Base-by-base conservation (phyloP, 2,113 vertebrate genomes). In the Bos indicus region DNA sequence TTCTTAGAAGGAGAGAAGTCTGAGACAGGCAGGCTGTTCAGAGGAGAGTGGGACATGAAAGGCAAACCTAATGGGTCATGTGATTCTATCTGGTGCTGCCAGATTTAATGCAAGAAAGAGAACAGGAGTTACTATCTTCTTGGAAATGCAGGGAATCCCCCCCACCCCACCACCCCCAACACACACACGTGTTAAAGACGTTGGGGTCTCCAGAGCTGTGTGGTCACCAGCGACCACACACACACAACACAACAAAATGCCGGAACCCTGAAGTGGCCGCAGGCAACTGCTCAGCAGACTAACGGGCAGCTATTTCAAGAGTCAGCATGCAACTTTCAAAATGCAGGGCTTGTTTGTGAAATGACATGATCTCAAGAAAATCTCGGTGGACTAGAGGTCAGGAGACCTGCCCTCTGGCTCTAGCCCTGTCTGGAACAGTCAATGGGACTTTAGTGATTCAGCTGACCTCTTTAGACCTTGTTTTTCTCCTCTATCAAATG, bases 401-500 rank as follows among this genome's bases (percentile, higher is more conserved):
- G 82, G 93, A 95, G 51, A 60, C 43, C 91, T 83, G 36, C 14
- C 51, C 26, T 30, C 46, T 6, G 15, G 13, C 74, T 40, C 51
- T 46, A 54, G 33, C 46, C 78, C 78, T 84, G 84, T 91, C 89
- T 26, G 56, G 11, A 40, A 80, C n/a, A 62, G 60, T 74, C 94
- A 54, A 1, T 4, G 59, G 33, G 87, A 71, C 56, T 88, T 62
- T 13, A 56, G 28, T 62, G 74, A 88, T 48, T 67, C 71, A 48
- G 23, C 12, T 0, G 2, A 36, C 62, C 48, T 82, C 90, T 30
- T n/a, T 56, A 84, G 64, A 40, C 74, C 52, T 56, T 71, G 60
- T 21, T 97, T 85, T 96, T 82, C 54, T 93, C 59, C 54, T 85
- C 77, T 78, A 6, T 84, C 85, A 67, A 91, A 67, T 23, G 40